Evolutionary conservation across 1,140 invertebrate species (phyloP), one percentile per base, ranked within the genome.

Genomic region (Papilio machaon): DNA sequence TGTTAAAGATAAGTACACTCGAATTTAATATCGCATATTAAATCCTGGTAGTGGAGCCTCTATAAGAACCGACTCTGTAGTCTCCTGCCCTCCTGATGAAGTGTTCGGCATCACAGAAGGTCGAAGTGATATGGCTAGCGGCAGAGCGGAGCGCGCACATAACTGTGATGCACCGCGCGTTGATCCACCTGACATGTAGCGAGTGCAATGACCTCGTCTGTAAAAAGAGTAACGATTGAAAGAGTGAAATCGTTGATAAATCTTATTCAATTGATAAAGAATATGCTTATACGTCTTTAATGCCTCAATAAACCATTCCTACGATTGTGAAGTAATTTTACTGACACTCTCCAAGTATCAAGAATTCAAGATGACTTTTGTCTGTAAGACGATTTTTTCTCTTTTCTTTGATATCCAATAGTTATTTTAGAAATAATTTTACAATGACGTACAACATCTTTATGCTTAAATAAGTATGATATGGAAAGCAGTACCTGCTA

Each of bases 401-500:
- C 23, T 30, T 30, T 30, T 6, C 38, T 43, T 17, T 17, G 4
- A 15, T 54, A 54, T 54, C 15, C 2, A 13, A 54, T 17, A 54
- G 52, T 13, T 3, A 49, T 13, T 13, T 2, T 43, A 43, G 38
- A 43, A 43, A 43, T 43, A 43, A 43, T 43, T 43, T 6, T 43
- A 43, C 1, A 43, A 43, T 43, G 38, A 13, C 13, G 11, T 49
- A 13, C 13, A 10, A 49, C 47, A 49, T 49, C 9, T 13, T 49
- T 10, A 49, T 1, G 10, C 13, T 11, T 49, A 49, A 49, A 49
- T 54, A n/a, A 3, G 13, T 7, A 35, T 54, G 15, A 54, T 17
- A n/a, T 46, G 3, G 60, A 49, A 47, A 43, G 43, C 17, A 78
- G 85, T 95, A 97, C 97, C 97, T 96, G 85, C 96, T 96, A 90